Percentiles rank a stretch among this genome's conserved stretches.
Evolutionary conservation across 1,140 invertebrate species (phyloP).

Genomic region (Drosophila varians): DNA sequence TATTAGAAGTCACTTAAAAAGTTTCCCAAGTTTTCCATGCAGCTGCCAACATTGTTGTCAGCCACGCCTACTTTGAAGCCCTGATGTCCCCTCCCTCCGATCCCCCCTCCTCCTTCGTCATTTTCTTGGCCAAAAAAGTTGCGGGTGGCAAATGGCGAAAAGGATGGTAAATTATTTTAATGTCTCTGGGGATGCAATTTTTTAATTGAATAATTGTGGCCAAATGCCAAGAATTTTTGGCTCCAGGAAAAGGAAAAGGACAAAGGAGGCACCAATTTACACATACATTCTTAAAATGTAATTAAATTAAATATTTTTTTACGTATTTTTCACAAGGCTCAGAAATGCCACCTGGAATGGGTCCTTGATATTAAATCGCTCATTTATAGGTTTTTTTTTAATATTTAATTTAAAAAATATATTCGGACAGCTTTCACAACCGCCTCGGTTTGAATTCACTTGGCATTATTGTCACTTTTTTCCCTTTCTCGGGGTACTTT

Average conservation of each 20-base stretch:
- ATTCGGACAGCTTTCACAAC: no score
- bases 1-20: conserved; percentile 81
- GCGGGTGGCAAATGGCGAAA: conserved; percentile 4
- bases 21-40: conserved; percentile 73
- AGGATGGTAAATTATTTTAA: conserved; percentile 59
- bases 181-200: conserved; percentile 31
- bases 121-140: conserved; percentile 20
- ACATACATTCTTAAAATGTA: neutral
- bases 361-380: no score
- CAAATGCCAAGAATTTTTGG: conserved; percentile 12
- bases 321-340: no score
- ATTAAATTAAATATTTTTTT: no score
- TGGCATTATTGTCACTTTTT: no score
- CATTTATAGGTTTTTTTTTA: no score
- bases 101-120: neutral
- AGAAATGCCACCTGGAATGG: no score
- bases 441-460: no score
- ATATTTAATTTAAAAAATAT: no score
- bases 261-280: neutral
- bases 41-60: conserved; percentile 79
- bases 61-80: conserved; percentile 34
- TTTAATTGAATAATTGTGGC: conserved; percentile 49
- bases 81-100: neutral
- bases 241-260: neutral
- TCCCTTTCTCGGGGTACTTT: no score